A percentile compares a stretch with the other conserved stretches of the same genome.
These are phyloP conservation scores for Stomatorhinus walkeri DNA, from an alignment of 2,797 vertebrate genomes.

Conservation along the genomic window DNA sequence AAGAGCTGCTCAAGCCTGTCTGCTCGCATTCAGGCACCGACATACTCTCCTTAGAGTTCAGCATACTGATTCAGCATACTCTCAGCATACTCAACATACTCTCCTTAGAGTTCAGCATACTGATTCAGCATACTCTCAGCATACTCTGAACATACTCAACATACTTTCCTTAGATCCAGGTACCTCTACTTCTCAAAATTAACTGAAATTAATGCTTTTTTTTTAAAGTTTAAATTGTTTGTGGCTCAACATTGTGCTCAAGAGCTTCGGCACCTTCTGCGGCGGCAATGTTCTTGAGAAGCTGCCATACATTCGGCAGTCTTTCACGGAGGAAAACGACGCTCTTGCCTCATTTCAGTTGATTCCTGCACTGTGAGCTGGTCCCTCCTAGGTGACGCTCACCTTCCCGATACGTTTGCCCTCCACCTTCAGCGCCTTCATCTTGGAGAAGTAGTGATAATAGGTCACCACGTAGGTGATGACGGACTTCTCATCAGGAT, in stretches of 20 bases:
- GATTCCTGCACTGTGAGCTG: background rate
- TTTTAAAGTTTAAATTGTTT: background rate
- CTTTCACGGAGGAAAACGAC: too few relatives aligned
- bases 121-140: too few relatives aligned
- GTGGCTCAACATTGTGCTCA: background rate
- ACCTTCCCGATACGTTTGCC: constrained; percentile 96
- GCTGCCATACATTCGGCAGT: background rate
- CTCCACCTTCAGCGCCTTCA: constrained; percentile 96
- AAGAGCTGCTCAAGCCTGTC: background rate
- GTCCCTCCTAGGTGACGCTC: constrained; percentile 24
- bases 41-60: background rate
- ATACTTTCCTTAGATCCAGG: background rate
- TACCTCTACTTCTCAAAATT: background rate
- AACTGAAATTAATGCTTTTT: background rate
- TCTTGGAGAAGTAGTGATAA: constrained; percentile 98
- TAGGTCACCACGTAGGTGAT: constrained; percentile 97
- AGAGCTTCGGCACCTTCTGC: background rate
- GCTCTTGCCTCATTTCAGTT: background rate
- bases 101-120: background rate
- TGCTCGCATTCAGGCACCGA: background rate
- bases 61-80: too few relatives aligned
- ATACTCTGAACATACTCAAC: too few relatives aligned
- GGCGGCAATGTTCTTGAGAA: background rate
- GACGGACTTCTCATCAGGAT: constrained; percentile 96
- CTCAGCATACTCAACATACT: too few relatives aligned